phyloP scores from a whole-genome alignment of 2,888 invertebrate genomes.

The Philereme vetulata region DNA sequence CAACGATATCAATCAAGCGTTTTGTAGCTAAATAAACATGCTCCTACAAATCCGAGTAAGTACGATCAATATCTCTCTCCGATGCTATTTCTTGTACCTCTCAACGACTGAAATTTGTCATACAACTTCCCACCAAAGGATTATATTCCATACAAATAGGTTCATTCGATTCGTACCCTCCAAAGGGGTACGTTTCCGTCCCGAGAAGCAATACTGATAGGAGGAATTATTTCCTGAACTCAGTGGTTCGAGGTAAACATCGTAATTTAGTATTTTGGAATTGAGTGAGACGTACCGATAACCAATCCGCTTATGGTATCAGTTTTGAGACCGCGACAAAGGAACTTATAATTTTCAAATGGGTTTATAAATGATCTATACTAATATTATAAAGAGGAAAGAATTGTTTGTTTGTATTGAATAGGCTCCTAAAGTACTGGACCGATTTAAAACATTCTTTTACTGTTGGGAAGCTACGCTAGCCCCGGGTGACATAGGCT shows the following conservation, averaged over 20 bases:
- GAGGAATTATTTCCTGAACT: slow-evolving; percentile 29
- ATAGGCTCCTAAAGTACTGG: too few relatives aligned
- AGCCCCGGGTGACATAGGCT: too few relatives aligned
- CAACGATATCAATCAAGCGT: not conserved
- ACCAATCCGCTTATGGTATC: slow-evolving; percentile 21
- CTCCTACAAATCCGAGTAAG: not conserved
- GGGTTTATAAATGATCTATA: too few relatives aligned
- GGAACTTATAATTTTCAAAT: not conserved
- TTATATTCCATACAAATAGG: slow-evolving; percentile 14
- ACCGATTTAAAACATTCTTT: too few relatives aligned
- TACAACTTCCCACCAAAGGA: slow-evolving; percentile 5
- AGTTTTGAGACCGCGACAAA: slow-evolving; percentile 2
- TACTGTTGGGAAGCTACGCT: too few relatives aligned
- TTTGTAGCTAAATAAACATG: not conserved
- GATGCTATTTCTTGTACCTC: not conserved
- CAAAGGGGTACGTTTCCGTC: slow-evolving; percentile 19
- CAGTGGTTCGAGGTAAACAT: slow-evolving; percentile 30
- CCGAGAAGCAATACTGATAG: slow-evolving; percentile 24
- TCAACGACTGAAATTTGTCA: slow-evolving; percentile 9
- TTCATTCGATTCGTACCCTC: slow-evolving; percentile 3
- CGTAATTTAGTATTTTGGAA: slow-evolving; percentile 30
- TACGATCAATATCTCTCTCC: not conserved
- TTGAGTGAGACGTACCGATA: slow-evolving; percentile 24
- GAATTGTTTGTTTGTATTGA: too few relatives aligned
- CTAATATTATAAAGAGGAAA: too few relatives aligned